phyloP scores from a whole-genome alignment of 2,113 vertebrate species.

The Tor tambroides region DNA sequence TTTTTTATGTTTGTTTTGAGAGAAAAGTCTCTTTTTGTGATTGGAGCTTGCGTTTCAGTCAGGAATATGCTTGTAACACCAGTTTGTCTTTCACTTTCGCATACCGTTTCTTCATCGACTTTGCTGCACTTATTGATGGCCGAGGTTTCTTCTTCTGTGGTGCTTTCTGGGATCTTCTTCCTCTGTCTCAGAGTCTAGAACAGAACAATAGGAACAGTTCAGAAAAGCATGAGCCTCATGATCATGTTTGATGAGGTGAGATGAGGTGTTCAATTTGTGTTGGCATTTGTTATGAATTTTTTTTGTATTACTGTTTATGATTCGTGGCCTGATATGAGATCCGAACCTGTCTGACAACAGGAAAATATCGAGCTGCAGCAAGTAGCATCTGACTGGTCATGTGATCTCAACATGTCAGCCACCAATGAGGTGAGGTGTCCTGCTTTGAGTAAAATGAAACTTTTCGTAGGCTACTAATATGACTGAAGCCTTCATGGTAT shows the following conservation, averaged over 20 bases:
- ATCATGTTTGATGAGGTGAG: background rate
- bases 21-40: no score
- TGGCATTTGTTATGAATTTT: background rate
- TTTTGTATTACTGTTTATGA: background rate
- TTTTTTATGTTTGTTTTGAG: no score
- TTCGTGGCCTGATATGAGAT: background rate
- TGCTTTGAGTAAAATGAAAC: background rate
- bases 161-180: slow-evolving; percentile 49
- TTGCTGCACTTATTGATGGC: slow-evolving; percentile 61
- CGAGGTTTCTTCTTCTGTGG: slow-evolving; percentile 22
- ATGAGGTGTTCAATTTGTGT: background rate
- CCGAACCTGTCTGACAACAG: background rate
- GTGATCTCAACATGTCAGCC: background rate
- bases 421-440: no score
- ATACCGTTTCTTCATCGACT: slow-evolving; percentile 64
- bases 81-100: background rate
- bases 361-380: background rate
- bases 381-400: background rate
- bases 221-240: background rate
- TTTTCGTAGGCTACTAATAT: background rate
- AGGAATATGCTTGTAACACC: background rate
- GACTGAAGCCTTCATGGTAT: background rate
- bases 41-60: background rate
- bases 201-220: background rate
- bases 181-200: slow-evolving; percentile 57